phyloP scores from a whole-genome alignment of 2,797 vertebrate species.

The Sebastolobus alascanus region DNA sequence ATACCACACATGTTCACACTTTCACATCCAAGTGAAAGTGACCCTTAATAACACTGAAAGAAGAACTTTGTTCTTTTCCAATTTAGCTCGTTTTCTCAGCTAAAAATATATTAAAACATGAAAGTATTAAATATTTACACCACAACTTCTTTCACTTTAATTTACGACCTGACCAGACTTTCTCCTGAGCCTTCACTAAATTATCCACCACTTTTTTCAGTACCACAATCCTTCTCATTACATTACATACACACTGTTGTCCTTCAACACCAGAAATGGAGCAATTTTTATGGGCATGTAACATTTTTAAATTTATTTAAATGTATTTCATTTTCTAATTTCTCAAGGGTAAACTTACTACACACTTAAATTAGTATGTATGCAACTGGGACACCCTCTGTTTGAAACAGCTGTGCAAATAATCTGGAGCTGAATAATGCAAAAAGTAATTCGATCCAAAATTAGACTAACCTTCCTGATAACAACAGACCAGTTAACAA shows the following conservation, averaged over 20 bases:
- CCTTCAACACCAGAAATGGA: conserved; percentile 1
- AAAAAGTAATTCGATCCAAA: conserved; percentile 17
- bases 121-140: background rate
- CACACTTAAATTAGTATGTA: conserved; percentile 28
- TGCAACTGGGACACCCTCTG: conserved; percentile 16
- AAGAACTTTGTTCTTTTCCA: background rate
- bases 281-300: background rate
- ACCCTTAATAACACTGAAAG: conserved; percentile 12
- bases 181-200: background rate
- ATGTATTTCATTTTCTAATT: conserved; percentile 4
- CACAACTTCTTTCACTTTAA: background rate
- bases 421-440: conserved; percentile 7
- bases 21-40: conserved; percentile 25
- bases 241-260: background rate
- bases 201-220: background rate
- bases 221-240: conserved; percentile 1
- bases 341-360: background rate
- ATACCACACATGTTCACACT: conserved; percentile 1
- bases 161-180: background rate
- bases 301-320: background rate
- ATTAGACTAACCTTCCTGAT: background rate
- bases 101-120: background rate
- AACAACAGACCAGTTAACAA: background rate
- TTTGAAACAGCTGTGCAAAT: conserved; percentile 13
- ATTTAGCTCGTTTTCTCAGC: background rate